A percentile compares a stretch with the other conserved stretches of the same genome.
phyloP scores from a whole-genome alignment of 2,113 vertebrate species.

The Cavia porcellus region DNA sequence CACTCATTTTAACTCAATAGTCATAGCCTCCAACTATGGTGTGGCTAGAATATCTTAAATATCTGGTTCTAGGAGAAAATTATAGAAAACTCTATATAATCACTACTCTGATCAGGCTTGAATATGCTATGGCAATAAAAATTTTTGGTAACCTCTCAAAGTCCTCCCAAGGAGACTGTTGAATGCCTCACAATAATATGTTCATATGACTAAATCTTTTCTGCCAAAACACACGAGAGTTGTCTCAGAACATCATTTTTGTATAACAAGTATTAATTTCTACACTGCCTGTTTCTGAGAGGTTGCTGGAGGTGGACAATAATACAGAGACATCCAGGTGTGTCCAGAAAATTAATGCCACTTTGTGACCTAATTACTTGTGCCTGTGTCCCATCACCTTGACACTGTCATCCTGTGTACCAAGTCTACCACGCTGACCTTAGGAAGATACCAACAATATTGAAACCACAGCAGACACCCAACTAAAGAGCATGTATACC shows the following conservation, averaged over 20 bases:
- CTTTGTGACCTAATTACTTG: background rate
- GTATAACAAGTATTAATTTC: fast-evolving
- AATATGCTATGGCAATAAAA: too few species aligned
- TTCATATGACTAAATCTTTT: too few species aligned
- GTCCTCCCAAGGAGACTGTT: background rate
- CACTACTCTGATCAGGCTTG: too few species aligned
- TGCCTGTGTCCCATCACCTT: background rate
- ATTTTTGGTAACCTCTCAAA: background rate
- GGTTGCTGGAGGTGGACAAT: fast-evolving
- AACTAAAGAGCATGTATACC: background rate
- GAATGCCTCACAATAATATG: background rate
- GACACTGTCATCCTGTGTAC: background rate
- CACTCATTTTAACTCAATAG: background rate
- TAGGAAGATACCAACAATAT: background rate
- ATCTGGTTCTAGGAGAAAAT: background rate
- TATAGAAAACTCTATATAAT: background rate
- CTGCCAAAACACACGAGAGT: background rate
- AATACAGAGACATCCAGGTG: fast-evolving
- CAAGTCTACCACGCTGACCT: too few species aligned
- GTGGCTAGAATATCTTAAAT: background rate
- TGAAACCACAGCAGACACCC: background rate
- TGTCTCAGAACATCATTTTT: background rate
- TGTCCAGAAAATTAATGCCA: background rate
- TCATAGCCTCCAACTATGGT: fast-evolving
- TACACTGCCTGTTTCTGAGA: background rate